These are phyloP conservation scores for Psix sp. DNA, from an alignment of 1,140 invertebrate genomes.

Conservation along the genomic window DNA sequence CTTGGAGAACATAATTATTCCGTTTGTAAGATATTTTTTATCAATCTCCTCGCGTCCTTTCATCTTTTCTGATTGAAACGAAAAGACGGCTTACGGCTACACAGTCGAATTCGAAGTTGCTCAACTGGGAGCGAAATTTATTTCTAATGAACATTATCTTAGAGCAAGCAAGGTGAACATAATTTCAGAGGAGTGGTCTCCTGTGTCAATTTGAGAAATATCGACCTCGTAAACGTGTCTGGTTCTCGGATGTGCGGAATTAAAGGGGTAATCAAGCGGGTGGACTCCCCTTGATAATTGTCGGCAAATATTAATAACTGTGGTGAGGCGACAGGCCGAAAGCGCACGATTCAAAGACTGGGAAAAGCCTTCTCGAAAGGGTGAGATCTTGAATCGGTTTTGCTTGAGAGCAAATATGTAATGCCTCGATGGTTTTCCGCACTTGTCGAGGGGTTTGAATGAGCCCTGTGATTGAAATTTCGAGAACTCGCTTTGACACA, in stretches of 20 bases:
- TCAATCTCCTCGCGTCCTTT: no score
- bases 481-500: conserved; percentile 76
- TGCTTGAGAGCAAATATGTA: conserved; percentile 77
- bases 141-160: conserved; percentile 54
- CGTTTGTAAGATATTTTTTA: no score
- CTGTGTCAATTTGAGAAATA: conserved; percentile 54
- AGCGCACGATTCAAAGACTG: conserved; percentile 64
- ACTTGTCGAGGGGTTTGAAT: conserved; percentile 62
- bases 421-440: conserved; percentile 75
- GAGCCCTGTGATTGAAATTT: conserved; percentile 75
- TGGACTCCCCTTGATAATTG: conserved; percentile 71
- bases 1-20: no score
- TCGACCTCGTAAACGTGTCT: conserved; percentile 69
- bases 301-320: conserved; percentile 78
- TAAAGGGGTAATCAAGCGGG: conserved; percentile 68
- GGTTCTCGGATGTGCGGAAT: conserved; percentile 65
- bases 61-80: no score
- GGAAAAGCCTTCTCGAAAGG: conserved; percentile 65
- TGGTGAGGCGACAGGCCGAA: conserved; percentile 62
- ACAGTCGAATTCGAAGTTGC: conserved; percentile 17
- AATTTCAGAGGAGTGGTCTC: conserved; percentile 38
- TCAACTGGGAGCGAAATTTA: conserved; percentile 32
- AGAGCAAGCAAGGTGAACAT: conserved; percentile 31
- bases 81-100: conserved; percentile 5
- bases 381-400: conserved; percentile 72